Base-by-base conservation (phyloP, 1,140 invertebrate genomes). In the Euura lappo region DNA sequence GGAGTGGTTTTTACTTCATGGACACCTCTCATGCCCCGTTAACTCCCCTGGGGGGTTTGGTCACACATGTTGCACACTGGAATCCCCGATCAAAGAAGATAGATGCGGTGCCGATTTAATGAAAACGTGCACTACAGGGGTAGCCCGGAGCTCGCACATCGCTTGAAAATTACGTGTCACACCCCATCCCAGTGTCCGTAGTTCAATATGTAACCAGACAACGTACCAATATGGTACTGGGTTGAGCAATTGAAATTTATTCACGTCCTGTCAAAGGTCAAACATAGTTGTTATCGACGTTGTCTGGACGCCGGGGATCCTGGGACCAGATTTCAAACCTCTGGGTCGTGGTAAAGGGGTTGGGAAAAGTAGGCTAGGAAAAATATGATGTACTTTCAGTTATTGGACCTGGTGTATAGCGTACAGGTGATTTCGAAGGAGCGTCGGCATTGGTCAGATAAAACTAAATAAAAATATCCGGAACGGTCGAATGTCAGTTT, bases 201-300 rank as follows among this genome's bases (percentile, higher is more conserved):
- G 28, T 28, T 28, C 28, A 28, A 28, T 28, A 28, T 51, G 47
- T 51, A n/a, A 51, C 7, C 11, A 8, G 47, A 7, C 47, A 51
- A 51, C 7, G 47, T n/a, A 51, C 47, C 47, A 51, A 2, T 51
- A n/a, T n/a, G n/a, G 47, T n/a, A 8, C 47, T 51, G 47, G 7
- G n/a, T n/a, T n/a, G 47, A 51, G n/a, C 47, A n/a, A 51, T 51
- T n/a, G 47, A 51, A 51, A 51, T 51, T 51, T 51, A 51, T 51
- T 51, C 47, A 51, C 47, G n/a, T n/a, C 47, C 47, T 51, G 7
- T 51, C 47, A 51, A n/a, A 51, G 47, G 47, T 51, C 47, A n/a
- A 51, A n/a, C 11, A 51, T 51, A 51, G 47, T 51, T 51, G n/a
- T 51, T 51, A 51, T 51, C 47, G 47, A 51, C 7, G n/a, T n/a